Conservation (phyloP, 2,113 vertebrate genomes). For the Ascaphus truei region DNA sequence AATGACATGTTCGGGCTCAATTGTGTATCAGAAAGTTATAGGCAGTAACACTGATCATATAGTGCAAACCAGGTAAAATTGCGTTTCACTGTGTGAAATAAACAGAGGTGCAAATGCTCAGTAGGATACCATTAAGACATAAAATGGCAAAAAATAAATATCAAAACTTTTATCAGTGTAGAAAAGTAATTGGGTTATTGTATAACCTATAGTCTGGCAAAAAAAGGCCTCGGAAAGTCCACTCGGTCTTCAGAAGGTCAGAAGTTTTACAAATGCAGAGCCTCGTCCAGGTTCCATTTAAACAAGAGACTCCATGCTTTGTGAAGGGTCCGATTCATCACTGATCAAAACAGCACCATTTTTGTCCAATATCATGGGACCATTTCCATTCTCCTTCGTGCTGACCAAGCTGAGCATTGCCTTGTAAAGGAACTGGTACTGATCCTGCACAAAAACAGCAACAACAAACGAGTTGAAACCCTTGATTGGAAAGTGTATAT, state of each 20-base stretch:
- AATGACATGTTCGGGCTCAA: neutral
- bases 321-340: slow-evolving; percentile 81
- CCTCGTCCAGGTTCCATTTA: slow-evolving; percentile 71
- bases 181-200: slow-evolving; percentile 97
- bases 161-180: slow-evolving; percentile 99
- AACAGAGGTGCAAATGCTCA: slow-evolving; percentile 90
- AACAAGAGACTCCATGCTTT: slow-evolving; percentile 92
- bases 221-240: slow-evolving; percentile 97
- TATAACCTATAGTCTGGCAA: slow-evolving; percentile 99
- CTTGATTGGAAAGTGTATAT: no score
- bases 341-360: slow-evolving; percentile 79
- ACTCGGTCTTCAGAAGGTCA: slow-evolving; percentile 82
- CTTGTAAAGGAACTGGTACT: slow-evolving; percentile 93
- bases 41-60: slow-evolving; percentile 98
- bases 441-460: slow-evolving; percentile 77
- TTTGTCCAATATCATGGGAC: slow-evolving; percentile 74
- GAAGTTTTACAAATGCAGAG: slow-evolving; percentile 85
- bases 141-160: slow-evolving; percentile 99
- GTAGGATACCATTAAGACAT: slow-evolving; percentile 98
- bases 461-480: slow-evolving; percentile 24
- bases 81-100: slow-evolving; percentile 81
- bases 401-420: slow-evolving; percentile 89
- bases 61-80: slow-evolving; percentile 94
- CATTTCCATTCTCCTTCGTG: slow-evolving; percentile 79
- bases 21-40: slow-evolving; percentile 54